A percentile compares a stretch with the other conserved stretches of the same genome.
Conservation (phyloP, 1,140 invertebrate genomes). For the Anthonomus grandis region DNA sequence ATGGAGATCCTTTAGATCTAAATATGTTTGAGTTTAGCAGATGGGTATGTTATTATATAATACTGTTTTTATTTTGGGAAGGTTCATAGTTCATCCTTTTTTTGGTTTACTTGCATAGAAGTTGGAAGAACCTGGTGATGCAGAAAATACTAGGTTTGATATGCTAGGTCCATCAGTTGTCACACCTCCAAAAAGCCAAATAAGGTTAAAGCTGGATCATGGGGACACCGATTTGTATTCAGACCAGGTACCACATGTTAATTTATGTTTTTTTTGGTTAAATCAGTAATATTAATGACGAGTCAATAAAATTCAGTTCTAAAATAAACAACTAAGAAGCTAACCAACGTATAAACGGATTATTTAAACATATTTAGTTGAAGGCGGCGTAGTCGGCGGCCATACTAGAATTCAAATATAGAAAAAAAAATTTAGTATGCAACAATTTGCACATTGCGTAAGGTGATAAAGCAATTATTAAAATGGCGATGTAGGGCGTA, state of each 20-base stretch:
- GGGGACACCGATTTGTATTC: neutral
- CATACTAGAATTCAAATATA: no score
- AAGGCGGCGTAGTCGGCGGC: no score
- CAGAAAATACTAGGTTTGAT: conserved; percentile 83
- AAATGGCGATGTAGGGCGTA: no score
- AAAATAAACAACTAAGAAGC: neutral
- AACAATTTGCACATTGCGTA: no score
- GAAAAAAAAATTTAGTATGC: no score
- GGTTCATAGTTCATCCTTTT: neutral
- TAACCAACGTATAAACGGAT: no score
- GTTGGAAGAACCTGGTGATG: conserved; percentile 83
- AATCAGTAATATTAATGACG: neutral
- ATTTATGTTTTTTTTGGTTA: no score
- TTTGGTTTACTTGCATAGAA: conserved; percentile 47
- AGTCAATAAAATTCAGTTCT: neutral
- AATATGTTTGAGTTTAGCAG: conserved; percentile 86
- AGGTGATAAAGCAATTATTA: no score
- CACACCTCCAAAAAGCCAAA: conserved; percentile 54
- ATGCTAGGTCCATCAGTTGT: conserved; percentile 84
- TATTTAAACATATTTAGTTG: no score
- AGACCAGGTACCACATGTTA: conserved; percentile 20
- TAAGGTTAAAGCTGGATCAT: conserved; percentile 9
- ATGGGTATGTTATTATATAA: conserved; percentile 56
- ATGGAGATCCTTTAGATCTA: conserved; percentile 80
- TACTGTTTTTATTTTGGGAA: conserved; percentile 4